Evolutionary conservation across 2,113 vertebrate genomes (phyloP).

Genomic region (Amblyopsis rosae): DNA sequence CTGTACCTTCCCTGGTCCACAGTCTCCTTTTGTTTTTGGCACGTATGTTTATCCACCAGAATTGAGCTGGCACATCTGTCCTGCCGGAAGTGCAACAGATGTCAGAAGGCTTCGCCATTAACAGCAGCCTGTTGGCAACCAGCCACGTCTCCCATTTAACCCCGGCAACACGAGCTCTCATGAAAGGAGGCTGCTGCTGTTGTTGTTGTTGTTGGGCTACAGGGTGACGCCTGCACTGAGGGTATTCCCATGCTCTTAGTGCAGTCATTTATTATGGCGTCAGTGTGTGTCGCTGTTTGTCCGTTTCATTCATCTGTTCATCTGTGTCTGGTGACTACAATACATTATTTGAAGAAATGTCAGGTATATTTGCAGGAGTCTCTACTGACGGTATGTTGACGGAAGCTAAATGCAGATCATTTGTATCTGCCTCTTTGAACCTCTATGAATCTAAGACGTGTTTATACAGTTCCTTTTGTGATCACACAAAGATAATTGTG

Average conservation of each 20-base stretch:
- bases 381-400: no score
- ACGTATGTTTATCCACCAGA: no score
- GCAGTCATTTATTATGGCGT: not conserved
- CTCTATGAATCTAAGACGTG: not conserved
- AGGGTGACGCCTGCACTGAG: not conserved
- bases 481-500: no score
- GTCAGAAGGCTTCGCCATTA: not conserved
- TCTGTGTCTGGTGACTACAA: no score
- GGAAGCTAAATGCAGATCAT: not conserved
- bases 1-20: not conserved
- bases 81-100: no score
- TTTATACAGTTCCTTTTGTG: no score
- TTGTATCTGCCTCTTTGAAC: not conserved
- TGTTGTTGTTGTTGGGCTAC: slow-evolving; percentile 38
- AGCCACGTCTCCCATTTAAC: slow-evolving; percentile 43
- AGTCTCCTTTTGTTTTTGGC: no score
- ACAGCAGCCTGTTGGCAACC: slow-evolving; percentile 22
- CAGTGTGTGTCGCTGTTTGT: not conserved
- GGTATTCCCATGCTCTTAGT: not conserved
- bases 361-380: not conserved
- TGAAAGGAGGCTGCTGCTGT: slow-evolving; percentile 53
- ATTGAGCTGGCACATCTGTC: no score
- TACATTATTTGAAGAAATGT: not conserved
- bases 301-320: not conserved
- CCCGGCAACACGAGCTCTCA: slow-evolving; percentile 36